Conservation (phyloP, 53 echinoderm and acorn worm genomes). For the Glandiceps talaboti region DNA sequence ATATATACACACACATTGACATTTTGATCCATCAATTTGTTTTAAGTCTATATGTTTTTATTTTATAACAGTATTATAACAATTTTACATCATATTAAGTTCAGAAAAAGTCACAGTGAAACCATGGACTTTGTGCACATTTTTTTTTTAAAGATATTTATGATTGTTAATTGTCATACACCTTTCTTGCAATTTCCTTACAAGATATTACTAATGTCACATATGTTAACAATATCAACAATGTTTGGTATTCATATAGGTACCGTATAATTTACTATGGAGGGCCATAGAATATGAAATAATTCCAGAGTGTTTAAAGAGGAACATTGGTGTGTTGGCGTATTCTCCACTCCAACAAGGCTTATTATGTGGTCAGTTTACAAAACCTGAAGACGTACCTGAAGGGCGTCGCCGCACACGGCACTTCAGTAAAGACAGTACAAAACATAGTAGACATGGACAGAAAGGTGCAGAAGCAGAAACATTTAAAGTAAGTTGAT, state of each 20-base stretch:
- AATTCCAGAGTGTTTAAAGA: slow-evolving; percentile 15
- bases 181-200: too few relatives aligned
- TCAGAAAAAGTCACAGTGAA: too few relatives aligned
- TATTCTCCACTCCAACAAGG: slow-evolving; percentile 56
- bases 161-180: too few relatives aligned
- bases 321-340: slow-evolving; percentile 22
- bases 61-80: too few relatives aligned
- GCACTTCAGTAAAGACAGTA: slow-evolving; percentile 38
- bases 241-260: slow-evolving; percentile 21
- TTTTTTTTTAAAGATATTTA: too few relatives aligned
- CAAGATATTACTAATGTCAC: too few relatives aligned
- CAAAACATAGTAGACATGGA: slow-evolving; percentile 27
- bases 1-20: too few relatives aligned
- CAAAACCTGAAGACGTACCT: slow-evolving; percentile 31
- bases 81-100: too few relatives aligned
- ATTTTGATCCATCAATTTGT: too few relatives aligned
- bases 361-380: slow-evolving; percentile 24
- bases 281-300: slow-evolving; percentile 34
- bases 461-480: slow-evolving; percentile 37
- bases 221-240: too few relatives aligned
- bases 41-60: too few relatives aligned
- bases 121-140: too few relatives aligned
- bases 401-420: slow-evolving; percentile 37
- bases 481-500: slow-evolving; percentile 40
- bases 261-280: slow-evolving; percentile 40